These are phyloP conservation scores for Stomorhina lunata DNA, from an alignment of 2,888 invertebrate genomes.

Conservation along the genomic window DNA sequence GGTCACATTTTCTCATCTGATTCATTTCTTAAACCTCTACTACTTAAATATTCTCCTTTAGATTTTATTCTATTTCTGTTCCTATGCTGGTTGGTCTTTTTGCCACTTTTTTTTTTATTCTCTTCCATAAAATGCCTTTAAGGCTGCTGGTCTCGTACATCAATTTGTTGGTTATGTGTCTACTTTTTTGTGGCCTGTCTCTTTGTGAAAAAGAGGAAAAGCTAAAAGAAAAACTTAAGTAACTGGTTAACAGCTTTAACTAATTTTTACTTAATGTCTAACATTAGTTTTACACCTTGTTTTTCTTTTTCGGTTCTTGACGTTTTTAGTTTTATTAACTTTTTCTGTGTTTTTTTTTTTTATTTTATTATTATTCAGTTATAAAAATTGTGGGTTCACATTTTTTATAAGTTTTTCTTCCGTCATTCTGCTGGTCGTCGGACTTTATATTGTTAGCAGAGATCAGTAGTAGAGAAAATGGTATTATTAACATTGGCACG, in stretches of 20 bases:
- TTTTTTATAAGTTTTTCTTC: slow-evolving; percentile 17
- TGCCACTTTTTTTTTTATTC: neutral
- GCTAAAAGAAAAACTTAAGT: slow-evolving; percentile 49
- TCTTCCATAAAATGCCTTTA: slow-evolving; percentile 35
- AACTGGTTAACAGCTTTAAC: slow-evolving; percentile 64
- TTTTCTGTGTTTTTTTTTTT: slow-evolving; percentile 17
- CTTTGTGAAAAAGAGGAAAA: slow-evolving; percentile 3
- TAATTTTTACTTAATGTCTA: slow-evolving; percentile 65
- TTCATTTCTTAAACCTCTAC: slow-evolving; percentile 11
- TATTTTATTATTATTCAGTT: neutral
- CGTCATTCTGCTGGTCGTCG: slow-evolving; percentile 52
- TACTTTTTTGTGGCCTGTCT: slow-evolving; percentile 30
- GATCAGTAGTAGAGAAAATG: slow-evolving; percentile 13
- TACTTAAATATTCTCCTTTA: slow-evolving; percentile 13
- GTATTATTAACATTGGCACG: slow-evolving; percentile 46
- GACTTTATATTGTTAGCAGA: slow-evolving; percentile 13
- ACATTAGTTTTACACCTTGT: slow-evolving; percentile 67
- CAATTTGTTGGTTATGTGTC: slow-evolving; percentile 59
- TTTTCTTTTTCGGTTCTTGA: slow-evolving; percentile 36
- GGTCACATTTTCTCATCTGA: neutral
- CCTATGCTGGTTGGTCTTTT: slow-evolving; percentile 26
- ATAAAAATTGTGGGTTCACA: slow-evolving; percentile 56
- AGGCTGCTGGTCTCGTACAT: slow-evolving; percentile 64
- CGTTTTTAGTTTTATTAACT: slow-evolving; percentile 26
- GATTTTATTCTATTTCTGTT: too few relatives aligned